These are phyloP conservation scores for Pseudopleuronectes americanus DNA, from an alignment of 2,797 vertebrate genomes.

Conservation along the genomic window DNA sequence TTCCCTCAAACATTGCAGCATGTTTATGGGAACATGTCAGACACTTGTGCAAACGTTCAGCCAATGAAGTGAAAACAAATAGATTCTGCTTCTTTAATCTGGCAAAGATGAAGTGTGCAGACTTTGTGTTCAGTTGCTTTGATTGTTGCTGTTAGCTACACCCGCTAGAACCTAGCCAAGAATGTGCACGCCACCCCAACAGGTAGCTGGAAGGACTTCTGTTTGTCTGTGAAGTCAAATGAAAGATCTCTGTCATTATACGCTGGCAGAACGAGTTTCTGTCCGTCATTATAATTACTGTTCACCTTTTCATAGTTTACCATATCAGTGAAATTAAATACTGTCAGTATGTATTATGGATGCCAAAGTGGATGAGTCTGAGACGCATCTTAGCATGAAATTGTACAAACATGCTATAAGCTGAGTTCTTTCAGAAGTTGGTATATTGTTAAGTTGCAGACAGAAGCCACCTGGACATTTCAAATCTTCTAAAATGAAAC, in stretches of 20 bases:
- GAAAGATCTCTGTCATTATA: constrained; percentile 6
- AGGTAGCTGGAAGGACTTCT: constrained; percentile 1
- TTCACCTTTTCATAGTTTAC: too few species aligned
- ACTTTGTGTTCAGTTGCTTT: too few species aligned
- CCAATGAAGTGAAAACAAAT: too few species aligned
- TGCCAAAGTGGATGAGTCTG: constrained; percentile 7
- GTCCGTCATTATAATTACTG: constrained; percentile 1
- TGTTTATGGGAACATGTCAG: constrained; percentile 2
- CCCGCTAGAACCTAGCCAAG: too few species aligned
- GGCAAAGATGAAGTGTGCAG: too few species aligned
- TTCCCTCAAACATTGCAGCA: not conserved
- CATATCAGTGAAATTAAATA: not conserved
- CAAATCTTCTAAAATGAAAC: constrained; percentile 10
- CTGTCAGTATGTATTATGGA: not conserved
- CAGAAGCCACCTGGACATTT: constrained; percentile 29
- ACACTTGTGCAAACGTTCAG: too few species aligned
- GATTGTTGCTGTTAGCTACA: too few species aligned
- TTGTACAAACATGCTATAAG: not conserved
- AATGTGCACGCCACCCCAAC: not conserved
- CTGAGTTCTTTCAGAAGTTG: not conserved
- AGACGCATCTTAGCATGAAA: not conserved
- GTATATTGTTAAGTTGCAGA: not conserved
- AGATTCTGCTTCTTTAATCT: too few species aligned
- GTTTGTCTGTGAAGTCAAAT: constrained; percentile 22
- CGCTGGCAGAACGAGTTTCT: not conserved